These are phyloP conservation scores for Erythrocercus mccallii DNA, from an alignment of 2,113 vertebrate genomes.

Conservation along the genomic window DNA sequence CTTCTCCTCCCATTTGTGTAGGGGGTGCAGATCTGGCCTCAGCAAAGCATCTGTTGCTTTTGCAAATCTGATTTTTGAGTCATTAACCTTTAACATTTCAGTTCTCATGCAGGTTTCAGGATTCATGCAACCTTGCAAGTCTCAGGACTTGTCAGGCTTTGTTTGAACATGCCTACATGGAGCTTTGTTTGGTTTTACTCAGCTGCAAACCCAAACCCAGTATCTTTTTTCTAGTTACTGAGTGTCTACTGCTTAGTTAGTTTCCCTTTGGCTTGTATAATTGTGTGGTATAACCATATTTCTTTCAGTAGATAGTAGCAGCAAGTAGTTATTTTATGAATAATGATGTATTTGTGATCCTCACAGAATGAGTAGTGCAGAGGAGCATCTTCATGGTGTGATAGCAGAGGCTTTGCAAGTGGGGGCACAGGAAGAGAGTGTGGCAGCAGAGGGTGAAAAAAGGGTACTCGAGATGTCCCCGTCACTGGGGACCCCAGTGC, in stretches of 20 bases:
- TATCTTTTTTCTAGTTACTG: neutral
- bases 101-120: neutral
- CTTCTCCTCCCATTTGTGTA: neutral
- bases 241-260: neutral
- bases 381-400: accelerated
- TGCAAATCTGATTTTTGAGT: neutral
- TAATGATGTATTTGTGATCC: neutral
- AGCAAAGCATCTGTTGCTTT: neutral
- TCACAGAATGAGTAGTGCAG: neutral
- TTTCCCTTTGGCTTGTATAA: neutral
- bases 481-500: neutral
- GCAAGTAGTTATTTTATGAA: neutral
- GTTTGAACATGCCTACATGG: neutral
- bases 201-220: neutral
- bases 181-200: neutral
- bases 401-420: neutral
- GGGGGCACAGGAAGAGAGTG: neutral
- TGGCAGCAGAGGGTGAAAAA: neutral
- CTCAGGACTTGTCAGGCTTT: neutral
- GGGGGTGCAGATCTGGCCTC: neutral
- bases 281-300: neutral
- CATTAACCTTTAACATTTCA: neutral
- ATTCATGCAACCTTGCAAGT: neutral
- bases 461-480: accelerated
- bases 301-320: neutral